These are phyloP conservation scores for Myocastor coypus DNA, from an alignment of 2,113 vertebrate genomes.

Conservation along the genomic window DNA sequence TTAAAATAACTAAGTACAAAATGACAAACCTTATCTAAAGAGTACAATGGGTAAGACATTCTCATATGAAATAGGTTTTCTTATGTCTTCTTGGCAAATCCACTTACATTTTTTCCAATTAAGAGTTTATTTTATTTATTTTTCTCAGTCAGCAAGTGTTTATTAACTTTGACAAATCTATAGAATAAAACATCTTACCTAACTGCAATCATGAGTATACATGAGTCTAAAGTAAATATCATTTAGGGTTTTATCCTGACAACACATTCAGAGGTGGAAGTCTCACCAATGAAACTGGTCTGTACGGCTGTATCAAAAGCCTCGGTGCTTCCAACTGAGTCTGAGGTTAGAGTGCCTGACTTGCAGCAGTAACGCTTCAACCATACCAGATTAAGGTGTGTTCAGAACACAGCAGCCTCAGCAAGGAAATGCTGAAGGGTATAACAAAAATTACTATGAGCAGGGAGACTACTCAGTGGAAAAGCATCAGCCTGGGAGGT, in stretches of 20 bases:
- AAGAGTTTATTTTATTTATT: too few species aligned
- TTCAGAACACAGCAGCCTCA: too few species aligned
- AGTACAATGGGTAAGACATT: not conserved
- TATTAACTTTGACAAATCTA: constrained; percentile 23
- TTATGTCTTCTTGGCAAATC: not conserved
- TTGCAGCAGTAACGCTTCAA: not conserved
- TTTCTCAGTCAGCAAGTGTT: not conserved
- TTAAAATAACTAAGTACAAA: not conserved
- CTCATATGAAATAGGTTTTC: not conserved
- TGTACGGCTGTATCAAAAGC: not conserved
- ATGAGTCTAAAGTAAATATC: constrained; percentile 42
- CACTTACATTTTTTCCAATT: not conserved
- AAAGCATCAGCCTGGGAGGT: not conserved
- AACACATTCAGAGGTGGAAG: constrained; percentile 44
- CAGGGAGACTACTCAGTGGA: too few species aligned
- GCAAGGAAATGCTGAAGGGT: too few species aligned
- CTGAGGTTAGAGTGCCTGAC: constrained; percentile 9
- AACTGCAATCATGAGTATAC: constrained; percentile 27
- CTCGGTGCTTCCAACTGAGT: constrained; percentile 19
- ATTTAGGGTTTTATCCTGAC: constrained; percentile 16
- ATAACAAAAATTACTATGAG: too few species aligned
- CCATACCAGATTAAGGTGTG: too few species aligned
- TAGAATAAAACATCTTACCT: constrained; percentile 22
- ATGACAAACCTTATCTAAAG: not conserved
- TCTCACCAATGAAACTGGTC: not conserved